Percentiles rank a stretch among this genome's conserved stretches.
These are phyloP conservation scores for Hydractinia symbiolongicarpus DNA, from an alignment of 30 jellyfish, hydroid and myxozoan species.

Conservation along the genomic window DNA sequence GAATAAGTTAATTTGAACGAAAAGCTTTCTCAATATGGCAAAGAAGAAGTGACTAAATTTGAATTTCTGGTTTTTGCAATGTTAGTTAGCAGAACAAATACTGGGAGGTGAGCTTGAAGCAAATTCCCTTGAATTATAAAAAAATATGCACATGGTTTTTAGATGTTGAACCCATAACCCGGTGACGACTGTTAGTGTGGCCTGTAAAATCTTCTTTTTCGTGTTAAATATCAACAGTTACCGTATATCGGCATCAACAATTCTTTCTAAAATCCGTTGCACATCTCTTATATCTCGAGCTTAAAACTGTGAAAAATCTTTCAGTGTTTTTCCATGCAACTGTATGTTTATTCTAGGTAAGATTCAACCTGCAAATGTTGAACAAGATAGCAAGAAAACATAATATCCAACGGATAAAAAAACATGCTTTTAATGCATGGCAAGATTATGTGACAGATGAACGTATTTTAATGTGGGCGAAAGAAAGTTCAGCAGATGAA, in stretches of 20 bases:
- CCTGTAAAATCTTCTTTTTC: not conserved
- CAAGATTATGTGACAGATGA: constrained; percentile 86
- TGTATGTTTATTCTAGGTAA: constrained; percentile 28
- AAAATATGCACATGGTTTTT: no score
- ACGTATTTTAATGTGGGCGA: constrained; percentile 68
- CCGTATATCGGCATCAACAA: not conserved
- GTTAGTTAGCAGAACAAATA: no score
- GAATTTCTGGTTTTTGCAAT: no score
- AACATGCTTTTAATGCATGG: constrained; percentile 56
- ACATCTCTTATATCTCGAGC: not conserved
- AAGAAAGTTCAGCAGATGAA: constrained; percentile 80
- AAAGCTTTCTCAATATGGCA: no score
- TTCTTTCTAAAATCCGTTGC: no score
- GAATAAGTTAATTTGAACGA: no score
- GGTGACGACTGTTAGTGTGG: no score
- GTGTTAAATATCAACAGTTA: not conserved
- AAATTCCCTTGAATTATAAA: no score
- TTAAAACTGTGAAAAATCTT: not conserved
- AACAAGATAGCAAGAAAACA: constrained; percentile 49
- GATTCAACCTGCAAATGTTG: constrained; percentile 51
- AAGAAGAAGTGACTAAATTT: no score
- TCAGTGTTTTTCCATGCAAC: not conserved
- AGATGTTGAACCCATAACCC: no score
- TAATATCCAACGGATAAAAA: constrained; percentile 18
- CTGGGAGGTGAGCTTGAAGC: no score